phyloP scores from a whole-genome alignment of 2,888 invertebrate species.

The Polydrusus cervinus region DNA sequence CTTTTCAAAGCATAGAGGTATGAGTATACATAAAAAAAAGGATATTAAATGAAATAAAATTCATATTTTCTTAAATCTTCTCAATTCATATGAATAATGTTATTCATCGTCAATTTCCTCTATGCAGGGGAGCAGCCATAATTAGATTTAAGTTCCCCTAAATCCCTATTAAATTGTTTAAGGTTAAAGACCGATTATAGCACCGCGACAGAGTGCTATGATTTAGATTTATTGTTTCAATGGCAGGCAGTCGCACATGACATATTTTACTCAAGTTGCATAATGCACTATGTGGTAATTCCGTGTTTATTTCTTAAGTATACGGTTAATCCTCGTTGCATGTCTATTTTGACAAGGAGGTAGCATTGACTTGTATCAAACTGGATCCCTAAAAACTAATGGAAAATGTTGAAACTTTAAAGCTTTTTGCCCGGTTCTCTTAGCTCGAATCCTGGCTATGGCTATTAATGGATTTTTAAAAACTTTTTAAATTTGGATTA shows the following conservation, averaged over 20 bases:
- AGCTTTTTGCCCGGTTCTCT: too few species aligned
- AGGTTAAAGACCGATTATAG: slow-evolving; percentile 54
- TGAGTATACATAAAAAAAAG: not conserved
- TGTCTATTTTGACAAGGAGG: too few species aligned
- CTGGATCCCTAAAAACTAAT: too few species aligned
- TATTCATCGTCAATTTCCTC: slow-evolving; percentile 51
- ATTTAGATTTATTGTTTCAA: slow-evolving; percentile 48
- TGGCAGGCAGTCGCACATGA: not conserved
- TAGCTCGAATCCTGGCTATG: too few species aligned
- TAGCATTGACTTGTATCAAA: too few species aligned
- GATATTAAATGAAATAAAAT: slow-evolving; percentile 8
- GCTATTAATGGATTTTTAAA: too few species aligned
- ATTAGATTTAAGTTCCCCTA: slow-evolving; percentile 45
- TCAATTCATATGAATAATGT: slow-evolving; percentile 2
- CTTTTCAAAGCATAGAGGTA: not conserved
- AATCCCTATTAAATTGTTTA: slow-evolving; percentile 47
- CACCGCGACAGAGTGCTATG: not conserved
- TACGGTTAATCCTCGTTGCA: too few species aligned
- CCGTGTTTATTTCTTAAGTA: too few species aligned
- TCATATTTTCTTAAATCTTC: slow-evolving; percentile 4
- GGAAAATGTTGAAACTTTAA: too few species aligned
- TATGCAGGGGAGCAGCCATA: slow-evolving; percentile 36
- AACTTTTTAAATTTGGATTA: too few species aligned
- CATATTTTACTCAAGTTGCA: slow-evolving; percentile 9
- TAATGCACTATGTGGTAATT: not conserved